Evolutionary conservation across 1,140 invertebrate species (phyloP).

Genomic region (Argopecten irradians): DNA sequence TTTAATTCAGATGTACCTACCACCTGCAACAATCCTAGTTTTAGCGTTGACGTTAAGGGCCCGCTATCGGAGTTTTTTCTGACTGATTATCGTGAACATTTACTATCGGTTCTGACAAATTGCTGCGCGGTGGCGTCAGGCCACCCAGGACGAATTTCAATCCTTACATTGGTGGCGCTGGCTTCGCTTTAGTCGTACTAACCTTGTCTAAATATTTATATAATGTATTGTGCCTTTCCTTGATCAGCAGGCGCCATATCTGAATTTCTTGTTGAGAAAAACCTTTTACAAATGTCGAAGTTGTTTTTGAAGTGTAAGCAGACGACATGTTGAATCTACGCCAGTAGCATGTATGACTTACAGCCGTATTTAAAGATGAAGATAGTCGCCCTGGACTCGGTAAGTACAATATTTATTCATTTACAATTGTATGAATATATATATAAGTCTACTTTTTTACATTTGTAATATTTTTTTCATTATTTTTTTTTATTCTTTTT

Average conservation of each 20-base stretch:
- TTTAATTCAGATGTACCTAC: slow-evolving; percentile 1
- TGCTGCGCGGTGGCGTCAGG: background rate
- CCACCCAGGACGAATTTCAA: slow-evolving; percentile 26
- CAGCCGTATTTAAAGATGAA: background rate
- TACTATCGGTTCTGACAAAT: slow-evolving; percentile 30
- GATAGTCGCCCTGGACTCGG: slow-evolving; percentile 1
- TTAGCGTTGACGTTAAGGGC: slow-evolving; percentile 26
- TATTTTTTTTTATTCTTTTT: too few relatives aligned
- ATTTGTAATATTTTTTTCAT: background rate
- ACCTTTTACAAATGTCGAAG: background rate
- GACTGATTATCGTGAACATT: slow-evolving; percentile 27
- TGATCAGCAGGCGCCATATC: background rate
- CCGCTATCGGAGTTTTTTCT: slow-evolving; percentile 25
- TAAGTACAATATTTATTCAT: too few relatives aligned
- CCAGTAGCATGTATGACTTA: background rate
- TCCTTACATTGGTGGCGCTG: slow-evolving; percentile 8
- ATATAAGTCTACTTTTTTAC: background rate
- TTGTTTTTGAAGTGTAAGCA: background rate
- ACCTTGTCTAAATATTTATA: slow-evolving; percentile 13
- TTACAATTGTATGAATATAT: too few relatives aligned
- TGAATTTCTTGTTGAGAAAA: slow-evolving; percentile 8
- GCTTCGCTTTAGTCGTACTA: background rate
- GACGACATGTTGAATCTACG: slow-evolving; percentile 4
- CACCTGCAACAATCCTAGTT: slow-evolving; percentile 29
- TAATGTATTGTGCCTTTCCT: background rate